Percentiles rank a stretch among this genome's conserved stretches.
phyloP scores from a whole-genome alignment of 2,113 vertebrate species.

The Salvelinus fontinalis region DNA sequence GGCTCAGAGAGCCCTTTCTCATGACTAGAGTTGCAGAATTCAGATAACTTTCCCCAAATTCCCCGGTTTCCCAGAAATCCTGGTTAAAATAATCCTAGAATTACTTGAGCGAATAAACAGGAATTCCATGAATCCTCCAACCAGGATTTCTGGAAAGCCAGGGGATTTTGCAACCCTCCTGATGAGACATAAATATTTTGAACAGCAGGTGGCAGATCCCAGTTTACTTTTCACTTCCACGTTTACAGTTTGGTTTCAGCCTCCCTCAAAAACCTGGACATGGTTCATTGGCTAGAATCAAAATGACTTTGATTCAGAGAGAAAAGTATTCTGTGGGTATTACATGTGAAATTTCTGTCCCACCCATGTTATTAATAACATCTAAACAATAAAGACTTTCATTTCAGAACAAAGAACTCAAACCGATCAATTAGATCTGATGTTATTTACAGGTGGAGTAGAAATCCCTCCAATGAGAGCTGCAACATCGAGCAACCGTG shows the following conservation, averaged over 20 bases:
- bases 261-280: conserved; percentile 9
- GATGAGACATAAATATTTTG: background rate
- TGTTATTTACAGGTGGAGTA: conserved; percentile 64
- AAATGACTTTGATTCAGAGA: conserved; percentile 17
- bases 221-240: background rate
- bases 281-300: conserved; percentile 27
- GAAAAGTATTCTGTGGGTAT: too few species aligned
- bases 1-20: conserved; percentile 11
- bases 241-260: conserved; percentile 26
- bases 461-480: conserved; percentile 25
- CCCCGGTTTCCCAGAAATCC: background rate
- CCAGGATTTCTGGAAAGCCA: too few species aligned
- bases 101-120: too few species aligned
- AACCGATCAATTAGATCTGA: conserved; percentile 28
- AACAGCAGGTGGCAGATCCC: conserved; percentile 13
- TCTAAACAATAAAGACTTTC: conserved; percentile 3
- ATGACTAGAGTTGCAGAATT: too few species aligned
- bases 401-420: conserved; percentile 12
- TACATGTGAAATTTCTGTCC: conserved; percentile 9
- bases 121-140: too few species aligned
- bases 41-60: background rate
- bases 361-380: conserved; percentile 44
- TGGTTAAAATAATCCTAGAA: background rate
- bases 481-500: conserved; percentile 73
- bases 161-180: too few species aligned